Evolutionary conservation across 2,797 vertebrate genomes (phyloP), one percentile per base, ranked within the genome.

Genomic region (Schizopygopsis malacanthus): DNA sequence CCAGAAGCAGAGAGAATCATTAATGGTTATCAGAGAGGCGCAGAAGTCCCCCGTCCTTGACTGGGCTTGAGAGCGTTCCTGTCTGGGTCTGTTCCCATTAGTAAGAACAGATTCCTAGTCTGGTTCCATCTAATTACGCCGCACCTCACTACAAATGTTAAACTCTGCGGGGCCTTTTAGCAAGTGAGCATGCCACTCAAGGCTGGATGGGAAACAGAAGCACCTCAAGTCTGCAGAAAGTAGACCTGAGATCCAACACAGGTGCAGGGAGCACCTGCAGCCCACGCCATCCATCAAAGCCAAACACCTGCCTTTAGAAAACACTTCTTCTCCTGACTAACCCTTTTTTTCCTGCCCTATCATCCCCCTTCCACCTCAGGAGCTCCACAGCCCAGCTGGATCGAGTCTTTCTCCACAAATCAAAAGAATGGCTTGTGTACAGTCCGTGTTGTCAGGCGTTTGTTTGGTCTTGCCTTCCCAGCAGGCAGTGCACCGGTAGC

Each of bases 331-430:
- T 75, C 47, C 50, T 50, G 45, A 59, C 69, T 63, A 94, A 94
- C 94, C 94, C 93, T 94, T 94, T 93, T 94, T 94, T 93, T 94
- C 8, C 81, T 94, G 92, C 92, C 94, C 94, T 94, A 93, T 86
- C 71, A 82, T 63, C 70, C 83, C 95, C 94, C 93, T 92, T 93
- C 95, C 61, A 63, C 52, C 39, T 85, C 61, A 75, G 78, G 79
- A 71, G 82, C 72, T 47, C 83, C 50, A 37, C 72, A 69, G 85
- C 95, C 89, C 95, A 96, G 95, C 94, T 91, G 93, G 94, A 94
- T 90, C 90, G 93, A 94, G 95, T 95, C 93, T 95, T 95, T 93
- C 95, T 95, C 90, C 85, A 94, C 93, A 95, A 96, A 96, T 96
- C 96, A 96, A 96, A 96, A 96, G 95, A 93, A 94, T 95, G 93